Conservation (phyloP, 2,888 invertebrate species). For the Hemithea aestivaria region DNA sequence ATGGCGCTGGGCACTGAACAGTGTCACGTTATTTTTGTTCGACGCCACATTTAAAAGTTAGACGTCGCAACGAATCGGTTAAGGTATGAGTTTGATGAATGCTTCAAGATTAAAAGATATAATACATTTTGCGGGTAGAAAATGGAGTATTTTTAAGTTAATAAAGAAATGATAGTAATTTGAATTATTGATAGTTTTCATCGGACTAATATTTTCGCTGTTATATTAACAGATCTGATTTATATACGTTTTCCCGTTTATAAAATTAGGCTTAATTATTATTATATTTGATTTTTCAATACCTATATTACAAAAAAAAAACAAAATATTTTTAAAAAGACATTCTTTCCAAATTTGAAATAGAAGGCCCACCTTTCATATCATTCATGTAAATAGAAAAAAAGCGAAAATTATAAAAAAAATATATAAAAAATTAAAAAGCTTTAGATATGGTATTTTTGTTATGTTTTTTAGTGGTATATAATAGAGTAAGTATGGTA, state of each 20-base stretch:
- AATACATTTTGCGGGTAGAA: too few relatives aligned
- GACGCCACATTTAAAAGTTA: too few relatives aligned
- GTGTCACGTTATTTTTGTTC: too few relatives aligned
- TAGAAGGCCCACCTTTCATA: conserved; percentile 11
- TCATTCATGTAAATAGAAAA: conserved; percentile 8
- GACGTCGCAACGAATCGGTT: too few relatives aligned
- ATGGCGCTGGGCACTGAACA: too few relatives aligned
- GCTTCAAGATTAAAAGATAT: too few relatives aligned
- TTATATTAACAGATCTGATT: conserved; percentile 22
- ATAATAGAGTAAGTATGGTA: conserved; percentile 29
- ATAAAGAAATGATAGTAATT: too few relatives aligned
- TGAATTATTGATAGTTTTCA: conserved; percentile 2
- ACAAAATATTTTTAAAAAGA: conserved; percentile 3
- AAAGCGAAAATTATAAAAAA: conserved; percentile 18
- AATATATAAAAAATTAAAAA: conserved; percentile 18
- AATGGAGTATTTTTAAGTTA: too few relatives aligned
- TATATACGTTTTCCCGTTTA: conserved; percentile 12
- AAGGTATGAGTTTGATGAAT: too few relatives aligned
- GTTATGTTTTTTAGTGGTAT: conserved; percentile 34
- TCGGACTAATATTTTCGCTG: conserved; percentile 10
- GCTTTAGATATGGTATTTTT: conserved; percentile 28
- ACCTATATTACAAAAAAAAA: conserved; percentile 4
- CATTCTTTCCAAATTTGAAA: background rate
- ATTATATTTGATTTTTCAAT: conserved; percentile 10
- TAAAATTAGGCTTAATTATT: conserved; percentile 15